Conservation (phyloP, 2,888 invertebrate species). For the Agriopis leucophaearia region DNA sequence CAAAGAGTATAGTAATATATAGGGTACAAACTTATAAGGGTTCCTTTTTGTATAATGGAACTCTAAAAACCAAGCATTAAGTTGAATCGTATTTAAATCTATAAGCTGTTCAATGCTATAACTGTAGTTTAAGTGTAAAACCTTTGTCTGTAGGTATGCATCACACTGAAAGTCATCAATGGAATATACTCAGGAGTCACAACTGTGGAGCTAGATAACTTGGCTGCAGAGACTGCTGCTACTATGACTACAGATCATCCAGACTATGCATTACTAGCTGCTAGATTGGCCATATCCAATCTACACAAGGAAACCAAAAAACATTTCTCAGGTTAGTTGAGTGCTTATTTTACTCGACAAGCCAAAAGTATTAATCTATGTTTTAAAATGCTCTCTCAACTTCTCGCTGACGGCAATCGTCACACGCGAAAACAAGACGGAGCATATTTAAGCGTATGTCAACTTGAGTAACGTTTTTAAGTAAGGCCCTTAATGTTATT, state of each 20-base stretch:
- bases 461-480: no score
- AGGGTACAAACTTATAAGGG: no score
- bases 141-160: conserved; percentile 86
- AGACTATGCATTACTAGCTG: conserved; percentile 96
- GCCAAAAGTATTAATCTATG: no score
- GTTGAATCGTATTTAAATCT: not conserved
- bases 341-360: not conserved
- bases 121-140: not conserved
- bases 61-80: no score
- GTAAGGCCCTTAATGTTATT: no score
- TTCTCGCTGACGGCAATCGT: no score
- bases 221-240: conserved; percentile 99
- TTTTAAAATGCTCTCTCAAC: no score
- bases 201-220: conserved; percentile 98
- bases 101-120: not conserved
- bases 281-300: conserved; percentile 98
- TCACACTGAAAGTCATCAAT: conserved; percentile 96
- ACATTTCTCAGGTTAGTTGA: conserved; percentile 91
- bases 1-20: no score
- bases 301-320: conserved; percentile 99
- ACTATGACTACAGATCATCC: conserved; percentile 99
- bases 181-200: conserved; percentile 98
- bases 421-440: no score
- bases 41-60: no score
- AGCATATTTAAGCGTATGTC: no score